These are phyloP conservation scores for Poecilia wingei DNA, from an alignment of 2,797 vertebrate genomes.

Conservation along the genomic window DNA sequence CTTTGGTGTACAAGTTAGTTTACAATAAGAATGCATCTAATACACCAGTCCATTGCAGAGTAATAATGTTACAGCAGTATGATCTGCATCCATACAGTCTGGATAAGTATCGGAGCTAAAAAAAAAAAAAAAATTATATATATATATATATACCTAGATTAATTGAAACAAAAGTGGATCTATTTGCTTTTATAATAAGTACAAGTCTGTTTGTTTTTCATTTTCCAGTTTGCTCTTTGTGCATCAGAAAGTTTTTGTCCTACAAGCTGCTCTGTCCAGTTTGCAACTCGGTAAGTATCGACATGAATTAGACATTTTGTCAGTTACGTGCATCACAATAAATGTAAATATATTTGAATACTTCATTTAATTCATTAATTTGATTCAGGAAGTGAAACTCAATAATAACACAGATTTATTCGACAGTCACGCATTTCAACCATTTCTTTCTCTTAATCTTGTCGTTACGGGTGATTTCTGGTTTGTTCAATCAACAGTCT, in stretches of 20 bases:
- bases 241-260: constrained; percentile 92
- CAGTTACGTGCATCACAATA: neutral
- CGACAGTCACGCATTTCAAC: neutral
- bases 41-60: neutral
- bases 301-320: constrained; percentile 6
- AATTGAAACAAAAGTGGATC: neutral
- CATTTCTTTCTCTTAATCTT: neutral
- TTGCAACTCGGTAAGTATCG: constrained; percentile 89
- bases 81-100: neutral
- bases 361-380: neutral
- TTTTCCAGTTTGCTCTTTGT: constrained; percentile 92
- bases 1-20: neutral
- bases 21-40: neutral
- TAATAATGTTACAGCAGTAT: neutral
- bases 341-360: neutral
- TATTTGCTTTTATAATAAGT: neutral
- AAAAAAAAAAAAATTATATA: no score
- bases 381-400: neutral
- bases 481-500: neutral
- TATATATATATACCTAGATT: neutral
- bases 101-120: neutral
- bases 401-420: neutral
- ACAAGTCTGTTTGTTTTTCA: constrained; percentile 11
- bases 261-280: constrained; percentile 92
- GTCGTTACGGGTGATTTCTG: neutral